Conservation (phyloP, 2,797 vertebrate species). For the Spheniscus humboldti region DNA sequence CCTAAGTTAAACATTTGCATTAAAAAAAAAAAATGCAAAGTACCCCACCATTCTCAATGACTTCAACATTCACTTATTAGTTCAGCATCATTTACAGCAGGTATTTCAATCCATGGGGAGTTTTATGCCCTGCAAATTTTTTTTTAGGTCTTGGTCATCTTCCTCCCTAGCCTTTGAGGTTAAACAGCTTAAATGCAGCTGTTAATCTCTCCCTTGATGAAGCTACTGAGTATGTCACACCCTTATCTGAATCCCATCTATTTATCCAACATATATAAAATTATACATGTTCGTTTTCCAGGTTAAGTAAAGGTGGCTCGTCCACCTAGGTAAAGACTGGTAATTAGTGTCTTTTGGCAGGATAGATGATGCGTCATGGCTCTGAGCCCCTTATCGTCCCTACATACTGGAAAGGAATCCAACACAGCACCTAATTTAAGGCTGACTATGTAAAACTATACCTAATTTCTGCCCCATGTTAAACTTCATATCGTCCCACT, state of each 20-base stretch:
- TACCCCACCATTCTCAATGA: neutral
- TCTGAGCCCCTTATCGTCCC: too few species aligned
- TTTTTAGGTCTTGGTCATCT: neutral
- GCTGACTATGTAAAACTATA: neutral
- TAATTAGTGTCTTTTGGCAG: too few species aligned
- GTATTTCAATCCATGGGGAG: neutral
- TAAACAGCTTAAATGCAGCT: neutral
- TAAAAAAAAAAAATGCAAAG: neutral
- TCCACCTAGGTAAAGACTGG: too few species aligned
- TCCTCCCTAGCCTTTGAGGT: neutral
- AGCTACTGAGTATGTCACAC: neutral
- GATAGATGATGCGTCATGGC: too few species aligned
- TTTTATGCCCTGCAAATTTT: neutral
- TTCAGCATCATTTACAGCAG: neutral
- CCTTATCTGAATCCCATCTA: neutral
- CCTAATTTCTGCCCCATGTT: neutral
- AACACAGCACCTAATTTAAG: neutral
- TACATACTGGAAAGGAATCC: neutral
- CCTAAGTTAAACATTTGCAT: neutral
- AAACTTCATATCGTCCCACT: neutral
- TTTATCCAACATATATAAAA: too few species aligned
- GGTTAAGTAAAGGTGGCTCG: too few species aligned
- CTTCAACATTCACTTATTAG: neutral
- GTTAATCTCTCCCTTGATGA: neutral
- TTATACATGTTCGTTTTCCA: too few species aligned